Base-by-base conservation (phyloP, 2,797 vertebrate genomes). In the Pterois miles region DNA sequence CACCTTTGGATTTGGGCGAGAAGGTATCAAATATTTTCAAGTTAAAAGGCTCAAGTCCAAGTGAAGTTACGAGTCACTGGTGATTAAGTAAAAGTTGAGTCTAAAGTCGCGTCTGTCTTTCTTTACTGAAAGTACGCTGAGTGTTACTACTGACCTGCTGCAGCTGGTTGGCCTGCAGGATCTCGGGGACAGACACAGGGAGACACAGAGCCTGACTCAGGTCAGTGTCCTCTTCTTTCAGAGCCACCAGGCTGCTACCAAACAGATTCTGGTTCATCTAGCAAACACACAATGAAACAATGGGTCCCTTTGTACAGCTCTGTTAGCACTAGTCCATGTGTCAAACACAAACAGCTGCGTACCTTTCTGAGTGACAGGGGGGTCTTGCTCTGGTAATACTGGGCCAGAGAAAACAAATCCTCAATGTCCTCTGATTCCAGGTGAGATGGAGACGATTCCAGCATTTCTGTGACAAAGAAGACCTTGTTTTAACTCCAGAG, bases 231-330 rank as follows among this genome's bases (percentile, higher is more conserved):
- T 99, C 98, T 80, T 99, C 98, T 86, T 98, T 99, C 74, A 99
- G 95, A 67, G 97, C 97, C 89, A 99, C 93, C 76, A 99, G 93
- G 83, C 97, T 97, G 92, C 98, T 98, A 12, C 98, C 98, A 91
- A 99, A 99, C 50, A 99, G 94, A 88, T 96, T 98, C 87, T 99
- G 97, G 93, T 99, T 98, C 93, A 98, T 98, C 98, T 99, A 23
- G 2, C 11, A 22, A 8, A 43, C 10, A 60, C 20, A 71, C 3
- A 57, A 66, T 9, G 23, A 62, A 57, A 78, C 65, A 68, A 48
- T 20, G 63, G 60, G 2, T 2, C 27, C 31, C 27, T 6, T 73
- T 64, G 1, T 75, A 25, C 56, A 27, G 34, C 33, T 2, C 9
- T 13, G 22, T 54, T 56, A 56, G 46, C 14, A 8, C 20, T 12